Evolutionary conservation across 30 jellyfish, hydroid and myxozoan species (phyloP), one percentile per base, ranked within the genome.

Genomic region (Aurelia coerulea): DNA sequence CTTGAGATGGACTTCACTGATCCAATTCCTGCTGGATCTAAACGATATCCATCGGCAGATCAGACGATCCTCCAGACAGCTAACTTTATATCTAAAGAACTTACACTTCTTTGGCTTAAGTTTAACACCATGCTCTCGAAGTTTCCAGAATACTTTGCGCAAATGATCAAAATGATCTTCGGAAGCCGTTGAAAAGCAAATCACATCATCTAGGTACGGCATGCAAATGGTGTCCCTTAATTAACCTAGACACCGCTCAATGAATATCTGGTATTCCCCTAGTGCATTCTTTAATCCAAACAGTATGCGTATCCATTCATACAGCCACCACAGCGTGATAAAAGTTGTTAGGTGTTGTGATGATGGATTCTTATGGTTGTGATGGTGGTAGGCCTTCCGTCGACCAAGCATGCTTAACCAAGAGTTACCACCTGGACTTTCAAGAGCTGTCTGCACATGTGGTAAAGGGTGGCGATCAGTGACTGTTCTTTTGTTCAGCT

Each of bases 341-440:
- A 23, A 23, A 23, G 29, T 23, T 4, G 92, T 78, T 32, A 62
- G 58, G 34, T 87, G 73, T 42, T 52, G 79, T 3, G 65, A 46
- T 18, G 42, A 84, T 39, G 19, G 73, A 79, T 79, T 81, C 41
- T 79, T 64, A 49, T 15, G 74, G 13, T 73, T 83, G 68, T 23
- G 29, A 23, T 85, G 83, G 83, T 85, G 83, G 62, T 74, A 85
- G 74, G 94, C 90, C 16, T 49, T 58, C 51, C 90, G 76, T 75
- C 4, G 83, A 39, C 72, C 94, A 17, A 85, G 84, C 74, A 75
- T 10, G 52, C 73, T 50, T 60, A 85, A 85, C 94, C 91, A 85
- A 6, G 65, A 32, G 76, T 74, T 85, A 16, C 90, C 94, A 42
- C 83, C 90, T 11, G 60, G 81, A 73, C 65, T 63, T 35, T 73